Evolutionary conservation across 2,113 vertebrate genomes (phyloP).

Genomic region (Pituophis catenifer): DNA sequence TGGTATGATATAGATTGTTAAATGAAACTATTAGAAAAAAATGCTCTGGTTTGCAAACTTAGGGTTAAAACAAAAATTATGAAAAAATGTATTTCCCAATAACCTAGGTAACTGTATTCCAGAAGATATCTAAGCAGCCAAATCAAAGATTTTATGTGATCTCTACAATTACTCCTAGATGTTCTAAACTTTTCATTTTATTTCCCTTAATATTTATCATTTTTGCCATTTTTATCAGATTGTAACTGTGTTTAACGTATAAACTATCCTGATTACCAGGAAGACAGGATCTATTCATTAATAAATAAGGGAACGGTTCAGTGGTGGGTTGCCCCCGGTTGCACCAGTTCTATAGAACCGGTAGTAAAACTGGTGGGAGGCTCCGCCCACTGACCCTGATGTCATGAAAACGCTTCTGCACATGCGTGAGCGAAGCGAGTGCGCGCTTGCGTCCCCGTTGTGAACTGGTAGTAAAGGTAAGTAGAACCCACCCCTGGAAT

Average conservation of each 20-base stretch:
- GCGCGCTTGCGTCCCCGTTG: too few relatives aligned
- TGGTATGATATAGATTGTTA: background rate
- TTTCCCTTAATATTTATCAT: background rate
- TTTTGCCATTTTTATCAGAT: background rate
- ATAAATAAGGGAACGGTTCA: background rate
- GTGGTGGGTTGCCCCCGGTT: too few relatives aligned
- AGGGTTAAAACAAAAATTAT: conserved; percentile 10
- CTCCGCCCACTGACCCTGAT: too few relatives aligned
- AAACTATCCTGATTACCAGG: background rate
- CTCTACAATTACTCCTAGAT: background rate
- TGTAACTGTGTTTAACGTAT: background rate
- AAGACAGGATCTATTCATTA: background rate
- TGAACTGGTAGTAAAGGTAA: too few relatives aligned
- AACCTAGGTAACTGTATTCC: background rate
- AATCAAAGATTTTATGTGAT: background rate
- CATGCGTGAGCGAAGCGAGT: too few relatives aligned
- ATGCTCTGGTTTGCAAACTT: conserved; percentile 38
- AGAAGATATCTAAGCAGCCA: background rate
- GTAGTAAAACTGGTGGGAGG: too few relatives aligned
- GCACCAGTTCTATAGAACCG: too few relatives aligned
- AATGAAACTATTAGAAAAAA: conserved; percentile 49
- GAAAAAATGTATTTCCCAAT: background rate
- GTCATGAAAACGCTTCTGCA: too few relatives aligned
- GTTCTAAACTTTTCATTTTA: background rate
- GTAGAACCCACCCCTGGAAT: too few relatives aligned